Percentiles rank a stretch among this genome's conserved stretches.
Conservation (phyloP, 2,888 invertebrate species). For the Byasa hedistus region DNA sequence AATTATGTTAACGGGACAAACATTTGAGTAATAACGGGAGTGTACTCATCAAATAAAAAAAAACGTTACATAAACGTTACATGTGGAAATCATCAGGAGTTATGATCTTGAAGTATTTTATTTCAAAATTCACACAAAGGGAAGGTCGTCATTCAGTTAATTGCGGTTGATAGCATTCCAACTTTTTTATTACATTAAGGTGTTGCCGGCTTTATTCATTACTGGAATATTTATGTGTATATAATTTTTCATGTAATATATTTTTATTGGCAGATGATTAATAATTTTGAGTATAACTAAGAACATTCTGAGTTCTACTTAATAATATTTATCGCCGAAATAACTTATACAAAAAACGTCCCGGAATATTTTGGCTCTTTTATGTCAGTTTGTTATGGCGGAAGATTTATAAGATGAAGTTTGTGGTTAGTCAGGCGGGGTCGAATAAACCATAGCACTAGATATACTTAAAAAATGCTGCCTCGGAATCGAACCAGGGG, state of each 20-base stretch:
- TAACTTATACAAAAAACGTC: not conserved
- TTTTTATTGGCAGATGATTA: too few species aligned
- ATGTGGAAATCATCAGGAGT: not conserved
- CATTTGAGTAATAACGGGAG: constrained; percentile 1
- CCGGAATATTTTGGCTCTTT: not conserved
- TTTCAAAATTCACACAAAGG: constrained; percentile 2
- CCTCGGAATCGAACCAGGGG: not conserved
- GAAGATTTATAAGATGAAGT: too few species aligned
- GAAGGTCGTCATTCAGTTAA: not conserved
- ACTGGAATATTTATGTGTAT: too few species aligned
- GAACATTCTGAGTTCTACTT: not conserved
- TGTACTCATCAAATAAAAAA: constrained; percentile 7
- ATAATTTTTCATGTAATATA: too few species aligned
- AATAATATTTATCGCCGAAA: too few species aligned
- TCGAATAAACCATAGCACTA: too few species aligned
- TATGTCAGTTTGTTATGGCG: not conserved
- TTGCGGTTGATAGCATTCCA: not conserved
- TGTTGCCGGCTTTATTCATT: not conserved
- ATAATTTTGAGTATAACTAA: not conserved
- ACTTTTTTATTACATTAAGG: constrained; percentile 5
- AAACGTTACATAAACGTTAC: constrained; percentile 4
- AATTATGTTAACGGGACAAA: constrained; percentile 9
- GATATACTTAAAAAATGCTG: too few species aligned
- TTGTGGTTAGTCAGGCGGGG: too few species aligned
- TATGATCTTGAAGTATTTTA: not conserved